phyloP scores from a whole-genome alignment of 2,888 invertebrate species.

The Syrista parreyssii region DNA sequence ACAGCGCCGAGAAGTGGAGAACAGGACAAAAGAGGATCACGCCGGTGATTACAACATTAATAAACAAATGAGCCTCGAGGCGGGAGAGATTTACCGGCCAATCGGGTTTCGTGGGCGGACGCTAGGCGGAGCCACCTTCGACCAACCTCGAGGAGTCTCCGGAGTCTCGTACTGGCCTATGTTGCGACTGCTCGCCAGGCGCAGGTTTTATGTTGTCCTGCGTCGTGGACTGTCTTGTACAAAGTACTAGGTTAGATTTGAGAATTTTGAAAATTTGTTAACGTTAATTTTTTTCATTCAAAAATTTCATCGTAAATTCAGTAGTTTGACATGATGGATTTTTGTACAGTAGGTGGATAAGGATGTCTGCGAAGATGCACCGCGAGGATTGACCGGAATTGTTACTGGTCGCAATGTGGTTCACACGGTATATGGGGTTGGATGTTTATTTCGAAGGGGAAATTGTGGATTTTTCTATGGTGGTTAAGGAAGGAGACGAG shows the following conservation, averaged over 20 bases:
- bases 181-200: neutral
- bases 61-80: conserved; percentile 66
- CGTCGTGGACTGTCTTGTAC: neutral
- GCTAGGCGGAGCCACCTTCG: conserved; percentile 56
- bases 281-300: neutral
- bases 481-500: neutral
- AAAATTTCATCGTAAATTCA: too few species aligned
- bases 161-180: conserved; percentile 26
- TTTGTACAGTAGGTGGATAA: neutral
- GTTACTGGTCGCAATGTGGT: neutral
- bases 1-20: conserved; percentile 35
- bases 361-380: too few species aligned
- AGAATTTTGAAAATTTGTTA: neutral
- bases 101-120: conserved; percentile 58
- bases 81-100: conserved; percentile 59
- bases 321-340: neutral
- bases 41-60: conserved; percentile 66
- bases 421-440: neutral
- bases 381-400: neutral
- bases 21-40: conserved; percentile 64
- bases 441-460: neutral
- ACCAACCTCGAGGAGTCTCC: conserved; percentile 53
- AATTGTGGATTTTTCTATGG: neutral
- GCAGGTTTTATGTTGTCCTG: neutral
- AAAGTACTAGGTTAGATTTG: neutral